These are phyloP conservation scores for Yponomeuta cagnagella DNA, from an alignment of 2,888 invertebrate species.

Conservation along the genomic window DNA sequence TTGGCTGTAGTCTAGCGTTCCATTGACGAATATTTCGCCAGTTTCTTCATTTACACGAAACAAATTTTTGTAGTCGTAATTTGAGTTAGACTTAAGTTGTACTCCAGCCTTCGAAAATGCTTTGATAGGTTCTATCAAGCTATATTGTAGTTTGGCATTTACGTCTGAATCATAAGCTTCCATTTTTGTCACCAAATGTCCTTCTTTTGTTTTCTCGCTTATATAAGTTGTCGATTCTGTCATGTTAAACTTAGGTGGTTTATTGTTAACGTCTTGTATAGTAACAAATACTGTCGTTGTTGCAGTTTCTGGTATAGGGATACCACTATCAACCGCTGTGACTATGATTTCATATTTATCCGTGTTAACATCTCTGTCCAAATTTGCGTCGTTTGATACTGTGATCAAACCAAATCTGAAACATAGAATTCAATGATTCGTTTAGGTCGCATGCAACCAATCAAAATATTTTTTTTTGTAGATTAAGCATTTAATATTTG, in stretches of 20 bases:
- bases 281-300: constrained; percentile 84
- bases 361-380: constrained; percentile 81
- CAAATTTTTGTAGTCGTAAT: constrained; percentile 79
- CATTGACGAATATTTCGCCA: constrained; percentile 82
- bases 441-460: not conserved
- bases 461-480: too few species aligned
- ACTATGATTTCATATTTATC: constrained; percentile 82
- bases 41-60: constrained; percentile 82
- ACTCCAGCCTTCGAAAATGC: constrained; percentile 86
- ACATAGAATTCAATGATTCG: constrained; percentile 18
- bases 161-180: constrained; percentile 83
- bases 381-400: constrained; percentile 81
- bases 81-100: constrained; percentile 75
- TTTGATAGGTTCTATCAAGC: constrained; percentile 79
- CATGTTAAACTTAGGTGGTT: constrained; percentile 84
- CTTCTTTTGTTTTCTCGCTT: constrained; percentile 80
- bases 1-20: constrained; percentile 81
- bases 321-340: constrained; percentile 84
- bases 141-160: constrained; percentile 80
- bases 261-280: constrained; percentile 87
- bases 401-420: constrained; percentile 81
- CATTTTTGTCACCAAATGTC: constrained; percentile 78
- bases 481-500: too few species aligned
- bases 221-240: constrained; percentile 81
- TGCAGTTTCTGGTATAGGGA: constrained; percentile 85